These are phyloP conservation scores for Maccullochella peelii DNA, from an alignment of 2,113 vertebrate genomes.

Conservation along the genomic window DNA sequence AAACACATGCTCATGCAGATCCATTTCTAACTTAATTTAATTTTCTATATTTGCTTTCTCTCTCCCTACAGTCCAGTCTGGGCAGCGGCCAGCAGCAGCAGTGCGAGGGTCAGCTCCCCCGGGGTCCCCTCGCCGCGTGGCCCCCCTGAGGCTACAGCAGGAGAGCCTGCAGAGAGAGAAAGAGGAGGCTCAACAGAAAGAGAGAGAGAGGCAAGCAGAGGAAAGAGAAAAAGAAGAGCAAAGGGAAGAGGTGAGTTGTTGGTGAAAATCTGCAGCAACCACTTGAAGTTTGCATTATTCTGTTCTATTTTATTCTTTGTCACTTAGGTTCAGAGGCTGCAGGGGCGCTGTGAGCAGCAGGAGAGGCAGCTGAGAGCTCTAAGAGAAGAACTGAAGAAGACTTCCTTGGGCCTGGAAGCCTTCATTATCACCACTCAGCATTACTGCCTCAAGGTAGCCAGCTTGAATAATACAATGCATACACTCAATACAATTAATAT, in stretches of 20 bases:
- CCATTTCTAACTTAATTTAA: constrained; percentile 5
- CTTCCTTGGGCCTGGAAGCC: constrained; percentile 87
- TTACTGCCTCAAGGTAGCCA: constrained; percentile 89
- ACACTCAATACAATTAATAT: not conserved
- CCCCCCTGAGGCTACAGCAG: constrained; percentile 72
- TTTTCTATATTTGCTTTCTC: constrained; percentile 12
- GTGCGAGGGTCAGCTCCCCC: constrained; percentile 66
- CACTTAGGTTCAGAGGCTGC: constrained; percentile 85
- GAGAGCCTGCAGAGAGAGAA: constrained; percentile 78
- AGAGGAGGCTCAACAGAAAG: constrained; percentile 79
- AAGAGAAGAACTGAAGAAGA: constrained; percentile 86
- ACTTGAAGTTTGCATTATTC: not conserved
- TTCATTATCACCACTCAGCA: constrained; percentile 93
- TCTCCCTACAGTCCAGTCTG: constrained; percentile 71
- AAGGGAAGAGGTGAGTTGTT: constrained; percentile 70
- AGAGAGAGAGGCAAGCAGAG: constrained; percentile 66
- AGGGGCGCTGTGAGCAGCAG: constrained; percentile 89
- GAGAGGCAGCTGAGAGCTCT: constrained; percentile 83
- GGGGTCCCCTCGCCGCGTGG: constrained; percentile 66
- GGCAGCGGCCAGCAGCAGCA: constrained; percentile 70
- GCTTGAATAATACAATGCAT: not conserved
- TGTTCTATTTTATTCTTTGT: constrained; percentile 9
- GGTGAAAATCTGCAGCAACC: not conserved
- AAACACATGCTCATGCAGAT: not conserved
- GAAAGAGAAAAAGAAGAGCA: constrained; percentile 67